These are phyloP conservation scores for Helicolenus hilgendorfi DNA, from an alignment of 2,797 vertebrate genomes.

Conservation along the genomic window DNA sequence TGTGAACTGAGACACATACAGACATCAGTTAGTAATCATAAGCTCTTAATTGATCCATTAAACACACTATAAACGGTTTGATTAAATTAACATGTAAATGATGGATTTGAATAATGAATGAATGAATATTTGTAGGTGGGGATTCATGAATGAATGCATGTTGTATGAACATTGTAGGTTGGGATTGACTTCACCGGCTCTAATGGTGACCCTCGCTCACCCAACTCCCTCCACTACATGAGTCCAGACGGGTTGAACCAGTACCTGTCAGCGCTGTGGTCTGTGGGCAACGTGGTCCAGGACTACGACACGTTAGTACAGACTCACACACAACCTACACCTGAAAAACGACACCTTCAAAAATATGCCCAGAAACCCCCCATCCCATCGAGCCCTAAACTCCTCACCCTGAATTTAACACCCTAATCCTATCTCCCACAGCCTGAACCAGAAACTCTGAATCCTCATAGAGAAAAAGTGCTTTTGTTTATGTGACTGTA, in stretches of 20 bases:
- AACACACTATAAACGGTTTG: neutral
- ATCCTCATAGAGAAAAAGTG: neutral
- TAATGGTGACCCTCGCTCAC: conserved; percentile 94
- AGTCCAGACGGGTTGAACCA: conserved; percentile 95
- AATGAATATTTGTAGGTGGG: neutral
- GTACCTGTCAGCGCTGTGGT: conserved; percentile 95
- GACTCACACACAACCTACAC: neutral
- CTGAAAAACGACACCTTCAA: neutral
- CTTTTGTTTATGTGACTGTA: neutral
- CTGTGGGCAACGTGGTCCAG: conserved; percentile 95
- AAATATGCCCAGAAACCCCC: neutral
- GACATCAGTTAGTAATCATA: neutral
- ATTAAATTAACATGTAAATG: neutral
- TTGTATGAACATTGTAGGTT: conserved; percentile 85
- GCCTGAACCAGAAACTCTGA: neutral
- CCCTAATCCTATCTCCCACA: neutral
- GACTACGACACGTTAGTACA: conserved; percentile 94
- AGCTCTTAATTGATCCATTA: neutral
- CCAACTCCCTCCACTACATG: conserved; percentile 95
- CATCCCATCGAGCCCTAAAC: neutral
- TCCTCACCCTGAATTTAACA: neutral
- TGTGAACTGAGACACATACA: neutral
- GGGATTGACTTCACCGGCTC: conserved; percentile 97
- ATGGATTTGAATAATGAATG: neutral
- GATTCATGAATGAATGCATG: neutral